phyloP scores from a whole-genome alignment of 2,113 vertebrate genomes.

The Tinamus guttatus region DNA sequence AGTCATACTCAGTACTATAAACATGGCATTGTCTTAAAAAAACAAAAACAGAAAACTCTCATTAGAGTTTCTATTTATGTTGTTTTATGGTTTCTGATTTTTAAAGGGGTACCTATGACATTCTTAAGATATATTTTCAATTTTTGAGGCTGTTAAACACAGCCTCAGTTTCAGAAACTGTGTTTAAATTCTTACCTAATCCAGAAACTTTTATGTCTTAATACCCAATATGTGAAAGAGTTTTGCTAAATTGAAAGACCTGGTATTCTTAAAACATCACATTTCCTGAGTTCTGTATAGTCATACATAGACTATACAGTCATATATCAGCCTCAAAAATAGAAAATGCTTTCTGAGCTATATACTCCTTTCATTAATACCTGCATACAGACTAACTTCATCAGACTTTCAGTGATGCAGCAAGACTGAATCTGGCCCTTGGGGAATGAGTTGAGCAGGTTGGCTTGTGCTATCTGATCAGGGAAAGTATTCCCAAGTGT shows the following conservation, averaged over 20 bases:
- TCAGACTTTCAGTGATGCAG: neutral
- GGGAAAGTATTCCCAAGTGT: neutral
- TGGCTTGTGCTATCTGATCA: neutral
- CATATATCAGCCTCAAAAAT: neutral
- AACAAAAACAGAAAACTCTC: neutral
- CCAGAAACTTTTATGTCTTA: neutral
- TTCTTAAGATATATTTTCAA: neutral
- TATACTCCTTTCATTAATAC: neutral
- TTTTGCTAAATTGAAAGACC: neutral
- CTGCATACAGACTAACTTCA: neutral
- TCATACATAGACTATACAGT: neutral
- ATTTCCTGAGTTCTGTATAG: neutral
- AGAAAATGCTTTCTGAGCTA: neutral
- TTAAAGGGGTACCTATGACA: neutral
- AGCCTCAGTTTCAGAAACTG: neutral
- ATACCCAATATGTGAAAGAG: neutral
- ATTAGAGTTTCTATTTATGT: neutral
- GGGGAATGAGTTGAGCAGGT: neutral
- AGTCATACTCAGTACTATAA: neutral
- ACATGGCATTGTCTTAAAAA: neutral
- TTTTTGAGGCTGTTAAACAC: neutral
- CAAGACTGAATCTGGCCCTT: neutral
- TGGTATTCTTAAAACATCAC: neutral
- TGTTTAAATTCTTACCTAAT: too few species aligned
- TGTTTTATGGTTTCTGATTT: neutral